Percentiles rank a stretch among this genome's conserved stretches.
Conservation (phyloP, 2,797 vertebrate genomes). For the Myioborus miniatus region DNA sequence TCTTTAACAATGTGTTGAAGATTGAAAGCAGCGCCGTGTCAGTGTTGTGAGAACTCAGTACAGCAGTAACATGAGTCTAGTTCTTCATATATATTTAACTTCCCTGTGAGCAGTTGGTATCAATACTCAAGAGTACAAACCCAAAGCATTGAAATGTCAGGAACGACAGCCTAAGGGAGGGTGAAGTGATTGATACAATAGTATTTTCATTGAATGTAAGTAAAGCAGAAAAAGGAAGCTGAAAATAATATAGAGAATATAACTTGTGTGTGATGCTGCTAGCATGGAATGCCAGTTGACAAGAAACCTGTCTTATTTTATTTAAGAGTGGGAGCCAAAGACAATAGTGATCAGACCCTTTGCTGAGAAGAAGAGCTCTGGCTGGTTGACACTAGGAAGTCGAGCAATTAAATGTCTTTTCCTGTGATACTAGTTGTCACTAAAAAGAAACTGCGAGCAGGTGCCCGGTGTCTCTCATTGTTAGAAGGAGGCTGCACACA, state of each 20-base stretch:
- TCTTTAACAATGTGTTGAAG: neutral
- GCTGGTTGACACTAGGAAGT: neutral
- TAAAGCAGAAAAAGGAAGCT: neutral
- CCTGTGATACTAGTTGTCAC: neutral
- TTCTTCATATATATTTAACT: neutral
- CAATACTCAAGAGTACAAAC: neutral
- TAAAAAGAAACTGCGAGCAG: neutral
- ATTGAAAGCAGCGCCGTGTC: neutral
- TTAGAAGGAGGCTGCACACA: neutral
- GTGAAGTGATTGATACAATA: fast-evolving
- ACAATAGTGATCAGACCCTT: neutral
- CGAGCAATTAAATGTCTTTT: neutral
- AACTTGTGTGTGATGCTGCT: neutral
- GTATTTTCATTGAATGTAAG: neutral
- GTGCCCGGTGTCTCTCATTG: neutral
- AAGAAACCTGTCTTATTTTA: neutral
- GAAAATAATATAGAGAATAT: neutral
- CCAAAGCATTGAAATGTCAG: neutral
- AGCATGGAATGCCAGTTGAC: neutral
- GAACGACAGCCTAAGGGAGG: neutral
- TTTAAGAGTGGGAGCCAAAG: neutral
- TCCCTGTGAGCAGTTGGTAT: neutral
- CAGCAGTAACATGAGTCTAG: neutral
- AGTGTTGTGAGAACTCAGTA: neutral
- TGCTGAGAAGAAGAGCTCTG: neutral